Base-by-base conservation (phyloP, 2,113 vertebrate species). In the Lepisosteus osseus region DNA sequence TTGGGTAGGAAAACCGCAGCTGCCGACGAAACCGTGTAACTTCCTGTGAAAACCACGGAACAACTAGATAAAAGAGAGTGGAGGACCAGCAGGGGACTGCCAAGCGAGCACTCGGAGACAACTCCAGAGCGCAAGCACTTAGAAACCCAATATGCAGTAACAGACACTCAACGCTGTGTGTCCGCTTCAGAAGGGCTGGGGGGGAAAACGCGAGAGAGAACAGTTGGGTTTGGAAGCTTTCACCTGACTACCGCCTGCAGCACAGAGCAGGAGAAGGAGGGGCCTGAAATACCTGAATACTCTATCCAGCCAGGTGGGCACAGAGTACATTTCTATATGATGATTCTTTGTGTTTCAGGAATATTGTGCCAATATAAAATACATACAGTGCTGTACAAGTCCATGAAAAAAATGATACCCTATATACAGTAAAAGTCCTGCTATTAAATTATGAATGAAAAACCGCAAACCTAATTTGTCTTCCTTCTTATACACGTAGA, bases 171-270 rank as follows among this genome's bases (percentile, higher is more conserved):
- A 54, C 44, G 66, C 57, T 62, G 72, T 11, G 72, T 42, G 72
- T 45, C 14, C 45, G n/a, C 29, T 55, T 43, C 45, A 14, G 12
- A 15, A 44, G 54, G 15, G 65, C 5, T 59, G 69, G 44, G 15
- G 44, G 63, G 65, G 68, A 70, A 3, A 42, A 6, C 14, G n/a
- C 3, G 55, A 54, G 2, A 17, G 42, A 67, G 68, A 41, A 62
- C 17, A 44, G 51, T 55, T 54, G 54, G 15, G 70, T 55, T 11
- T 54, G 40, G n/a, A 63, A 75, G 54, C 63, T 59, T 44, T 62
- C 70, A 70, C 66, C 69, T 69, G 72, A 68, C 69, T 63, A 51
- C 69, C 29, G 56, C 59, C 61, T 70, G 12, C 43, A 74, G 72
- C 51, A 63, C 13, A 14, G 44, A 40, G 29, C 51, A 65, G 43